Conservation (phyloP, 2,888 invertebrate genomes). For the Drosophila subsilvestris region DNA sequence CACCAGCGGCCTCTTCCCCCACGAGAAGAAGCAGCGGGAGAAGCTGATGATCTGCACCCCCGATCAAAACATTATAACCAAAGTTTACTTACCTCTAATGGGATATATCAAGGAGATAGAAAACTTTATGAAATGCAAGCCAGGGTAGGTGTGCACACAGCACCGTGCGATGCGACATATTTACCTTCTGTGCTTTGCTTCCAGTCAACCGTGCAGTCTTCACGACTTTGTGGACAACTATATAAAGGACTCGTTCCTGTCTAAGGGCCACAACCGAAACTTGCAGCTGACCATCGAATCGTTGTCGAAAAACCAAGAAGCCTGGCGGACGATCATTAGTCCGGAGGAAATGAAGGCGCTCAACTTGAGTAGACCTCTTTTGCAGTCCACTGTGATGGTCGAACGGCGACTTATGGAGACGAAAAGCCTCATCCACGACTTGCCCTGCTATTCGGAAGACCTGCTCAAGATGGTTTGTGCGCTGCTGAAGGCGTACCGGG, state of each 20-base stretch:
- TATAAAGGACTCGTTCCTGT: slow-evolving; percentile 93
- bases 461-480: slow-evolving; percentile 90
- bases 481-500: slow-evolving; percentile 89
- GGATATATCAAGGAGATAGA: slow-evolving; percentile 94
- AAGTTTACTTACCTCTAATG: slow-evolving; percentile 92
- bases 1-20: slow-evolving; percentile 54
- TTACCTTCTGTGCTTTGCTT: slow-evolving; percentile 12
- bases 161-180: not conserved
- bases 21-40: slow-evolving; percentile 83
- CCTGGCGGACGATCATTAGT: slow-evolving; percentile 91
- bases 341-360: slow-evolving; percentile 88
- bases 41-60: slow-evolving; percentile 91
- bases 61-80: slow-evolving; percentile 89
- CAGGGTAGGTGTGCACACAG: slow-evolving; percentile 84
- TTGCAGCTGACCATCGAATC: slow-evolving; percentile 86
- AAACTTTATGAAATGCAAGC: slow-evolving; percentile 86
- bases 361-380: slow-evolving; percentile 87
- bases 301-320: slow-evolving; percentile 90
- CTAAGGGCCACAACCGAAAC: slow-evolving; percentile 88
- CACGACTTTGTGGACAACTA: slow-evolving; percentile 94
- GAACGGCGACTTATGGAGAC: slow-evolving; percentile 87
- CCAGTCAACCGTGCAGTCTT: slow-evolving; percentile 89
- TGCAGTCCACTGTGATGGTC: slow-evolving; percentile 89
- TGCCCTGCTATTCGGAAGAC: slow-evolving; percentile 90
- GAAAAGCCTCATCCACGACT: slow-evolving; percentile 87